A percentile compares a stretch with the other conserved stretches of the same genome.
phyloP scores from a whole-genome alignment of 1,140 invertebrate genomes.

The Eulimnadia texana region DNA sequence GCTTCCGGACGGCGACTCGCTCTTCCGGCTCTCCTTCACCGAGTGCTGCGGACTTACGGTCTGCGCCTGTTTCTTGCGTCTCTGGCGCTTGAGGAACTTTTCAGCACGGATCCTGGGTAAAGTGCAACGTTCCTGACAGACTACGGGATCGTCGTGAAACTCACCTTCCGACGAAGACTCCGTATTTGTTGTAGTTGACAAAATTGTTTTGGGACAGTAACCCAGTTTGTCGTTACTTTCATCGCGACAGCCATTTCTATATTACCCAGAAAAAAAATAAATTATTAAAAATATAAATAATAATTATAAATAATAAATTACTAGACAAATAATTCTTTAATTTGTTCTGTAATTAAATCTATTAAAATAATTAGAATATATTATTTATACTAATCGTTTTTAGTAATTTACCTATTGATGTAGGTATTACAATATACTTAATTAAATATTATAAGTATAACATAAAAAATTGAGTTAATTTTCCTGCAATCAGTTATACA shows the following conservation, averaged over 20 bases:
- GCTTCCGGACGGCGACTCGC: no score
- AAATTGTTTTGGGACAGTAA: neutral
- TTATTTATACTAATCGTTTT: neutral
- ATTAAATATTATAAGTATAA: no score
- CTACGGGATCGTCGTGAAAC: neutral
- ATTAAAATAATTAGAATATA: neutral
- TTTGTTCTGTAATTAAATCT: neutral
- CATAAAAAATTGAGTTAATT: no score
- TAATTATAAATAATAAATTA: neutral
- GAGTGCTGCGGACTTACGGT: neutral
- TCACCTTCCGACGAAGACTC: neutral
- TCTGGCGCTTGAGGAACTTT: neutral
- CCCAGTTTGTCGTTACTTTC: neutral
- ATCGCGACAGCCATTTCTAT: neutral
- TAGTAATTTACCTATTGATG: neutral
- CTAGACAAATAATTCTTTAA: neutral
- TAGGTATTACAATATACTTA: neutral
- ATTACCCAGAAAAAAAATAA: neutral
- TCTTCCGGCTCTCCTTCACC: neutral
- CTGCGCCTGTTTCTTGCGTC: neutral
- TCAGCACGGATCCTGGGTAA: neutral
- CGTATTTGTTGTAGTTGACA: neutral
- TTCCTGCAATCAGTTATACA: neutral
- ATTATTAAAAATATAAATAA: neutral
- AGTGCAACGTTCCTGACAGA: neutral